These are phyloP conservation scores for Rhorus exstirpatorius DNA, from an alignment of 2,888 invertebrate species.

Conservation along the genomic window DNA sequence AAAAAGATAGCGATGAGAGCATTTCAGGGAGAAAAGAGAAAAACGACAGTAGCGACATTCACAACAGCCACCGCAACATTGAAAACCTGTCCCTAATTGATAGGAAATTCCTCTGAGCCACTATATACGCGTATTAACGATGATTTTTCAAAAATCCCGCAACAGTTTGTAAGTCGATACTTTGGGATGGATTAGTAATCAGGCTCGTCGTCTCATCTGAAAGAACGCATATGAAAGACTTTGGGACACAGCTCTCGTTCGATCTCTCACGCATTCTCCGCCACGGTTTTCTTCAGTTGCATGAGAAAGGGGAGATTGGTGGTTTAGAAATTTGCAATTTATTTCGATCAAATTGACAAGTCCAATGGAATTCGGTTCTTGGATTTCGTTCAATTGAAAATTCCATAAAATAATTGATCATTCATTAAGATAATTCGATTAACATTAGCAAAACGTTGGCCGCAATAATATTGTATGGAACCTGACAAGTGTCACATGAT, in stretches of 20 bases:
- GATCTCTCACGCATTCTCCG: too few relatives aligned
- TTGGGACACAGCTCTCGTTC: neutral
- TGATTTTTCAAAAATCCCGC: conserved; percentile 79
- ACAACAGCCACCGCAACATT: conserved; percentile 72
- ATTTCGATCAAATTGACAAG: too few relatives aligned
- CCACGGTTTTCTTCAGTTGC: too few relatives aligned
- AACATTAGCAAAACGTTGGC: too few relatives aligned
- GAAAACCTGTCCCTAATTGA: conserved; percentile 85
- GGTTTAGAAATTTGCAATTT: too few relatives aligned
- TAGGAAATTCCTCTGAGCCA: conserved; percentile 82
- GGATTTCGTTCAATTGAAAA: too few relatives aligned
- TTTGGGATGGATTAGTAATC: conserved; percentile 79
- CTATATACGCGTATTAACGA: conserved; percentile 55
- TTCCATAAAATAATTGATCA: too few relatives aligned
- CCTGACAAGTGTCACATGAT: too few relatives aligned
- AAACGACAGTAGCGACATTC: conserved; percentile 62
- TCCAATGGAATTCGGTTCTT: too few relatives aligned
- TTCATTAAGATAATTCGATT: too few relatives aligned
- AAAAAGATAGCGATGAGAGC: conserved; percentile 50
- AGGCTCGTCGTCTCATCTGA: neutral
- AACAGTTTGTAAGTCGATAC: conserved; percentile 82
- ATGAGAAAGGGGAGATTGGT: too few relatives aligned
- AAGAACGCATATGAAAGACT: neutral
- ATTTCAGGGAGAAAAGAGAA: conserved; percentile 51
- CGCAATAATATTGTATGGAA: too few relatives aligned